Evolutionary conservation across 2,888 invertebrate species (phyloP).

Genomic region (Melieria crassipennis): DNA sequence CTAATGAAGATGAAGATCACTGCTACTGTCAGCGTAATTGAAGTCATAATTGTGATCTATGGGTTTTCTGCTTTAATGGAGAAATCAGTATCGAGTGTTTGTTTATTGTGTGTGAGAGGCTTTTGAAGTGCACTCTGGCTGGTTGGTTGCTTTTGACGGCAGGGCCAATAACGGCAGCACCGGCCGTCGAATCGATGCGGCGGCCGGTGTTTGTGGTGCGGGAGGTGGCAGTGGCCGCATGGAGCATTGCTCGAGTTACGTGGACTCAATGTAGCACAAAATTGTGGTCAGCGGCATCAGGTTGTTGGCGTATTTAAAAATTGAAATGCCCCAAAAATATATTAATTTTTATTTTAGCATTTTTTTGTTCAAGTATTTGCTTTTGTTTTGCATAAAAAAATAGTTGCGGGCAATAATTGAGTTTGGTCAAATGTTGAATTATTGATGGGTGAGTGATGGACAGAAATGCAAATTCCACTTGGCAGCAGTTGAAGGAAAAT

Average conservation of each 20-base stretch:
- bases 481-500: too few species aligned
- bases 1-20: slow-evolving; percentile 62
- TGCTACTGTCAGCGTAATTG: slow-evolving; percentile 61
- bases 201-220: not conserved
- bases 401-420: not conserved
- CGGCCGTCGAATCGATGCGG: not conserved
- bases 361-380: not conserved
- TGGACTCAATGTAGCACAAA: slow-evolving; percentile 53
- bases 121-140: not conserved
- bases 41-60: slow-evolving; percentile 50
- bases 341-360: too few species aligned
- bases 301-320: slow-evolving; percentile 42
- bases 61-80: slow-evolving; percentile 40
- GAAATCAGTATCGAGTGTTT: slow-evolving; percentile 39
- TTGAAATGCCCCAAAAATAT: too few species aligned
- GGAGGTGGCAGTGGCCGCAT: slow-evolving; percentile 37
- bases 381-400: too few species aligned
- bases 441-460: too few species aligned
- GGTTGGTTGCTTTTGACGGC: not conserved
- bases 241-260: slow-evolving; percentile 37
- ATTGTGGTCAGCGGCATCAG: slow-evolving; percentile 48
- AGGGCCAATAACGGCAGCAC: not conserved
- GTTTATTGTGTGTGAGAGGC: slow-evolving; percentile 37
- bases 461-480: too few species aligned
- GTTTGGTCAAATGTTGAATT: too few species aligned